Evolutionary conservation across 2,888 invertebrate species (phyloP), one percentile per base, ranked within the genome.

Genomic region (Ptilodon capucinus): DNA sequence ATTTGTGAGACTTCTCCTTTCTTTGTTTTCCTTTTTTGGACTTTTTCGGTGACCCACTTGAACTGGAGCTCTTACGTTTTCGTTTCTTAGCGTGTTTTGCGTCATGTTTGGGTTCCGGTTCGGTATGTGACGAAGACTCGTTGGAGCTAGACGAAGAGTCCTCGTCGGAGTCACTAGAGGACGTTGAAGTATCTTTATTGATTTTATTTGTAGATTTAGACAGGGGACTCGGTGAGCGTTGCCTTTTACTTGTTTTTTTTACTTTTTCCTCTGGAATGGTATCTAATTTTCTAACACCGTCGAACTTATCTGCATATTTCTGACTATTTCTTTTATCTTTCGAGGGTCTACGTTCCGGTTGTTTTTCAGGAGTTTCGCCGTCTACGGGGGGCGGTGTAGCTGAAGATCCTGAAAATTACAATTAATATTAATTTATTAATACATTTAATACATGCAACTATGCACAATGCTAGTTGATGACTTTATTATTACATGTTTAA

Each of bases 151-250:
- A 76, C 0, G 80, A 71, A 8, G 86, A 86, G 46, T 85, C 82
- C 28, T 74, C 78, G 49, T 86, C 86, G 0, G 87, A 86, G 54
- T 88, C 83, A 52, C 82, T 91, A 57, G 87, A 81, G 1, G 81
- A 83, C 40, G 81, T 76, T 16, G 85, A 82, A 53, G 79, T 84
- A 35, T 82, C 84, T 70, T 89, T 86, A 54, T 81, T 79, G 1
- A 57, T 55, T 57, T 79, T 80, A 49, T 58, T 74, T 19, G 60
- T 50, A 21, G 56, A 50, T 50, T 74, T 78, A 1, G 48, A 36
- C 38, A 72, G 72, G 0, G 88, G 86, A 51, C 84, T 90, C 0
- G 85, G 82, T 0, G 88, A 84, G 44, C 62, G 73, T 18, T 84
- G 82, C 48, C 64, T 75, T 66, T 74, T 83, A 53, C 59, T 81